Conservation (phyloP, 2,797 vertebrate genomes). For the Prunella strophiata region DNA sequence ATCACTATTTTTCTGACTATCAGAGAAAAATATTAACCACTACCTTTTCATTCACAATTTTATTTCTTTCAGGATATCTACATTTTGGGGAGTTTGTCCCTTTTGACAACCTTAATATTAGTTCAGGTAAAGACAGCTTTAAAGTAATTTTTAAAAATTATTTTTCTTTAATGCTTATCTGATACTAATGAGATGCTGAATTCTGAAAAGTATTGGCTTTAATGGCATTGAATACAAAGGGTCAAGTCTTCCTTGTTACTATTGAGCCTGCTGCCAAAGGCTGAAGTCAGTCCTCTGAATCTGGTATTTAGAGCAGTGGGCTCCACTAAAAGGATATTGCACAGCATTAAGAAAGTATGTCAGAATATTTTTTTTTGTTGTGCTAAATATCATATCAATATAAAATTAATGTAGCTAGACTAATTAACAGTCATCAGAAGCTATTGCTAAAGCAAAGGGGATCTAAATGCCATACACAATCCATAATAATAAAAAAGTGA, state of each 20-base stretch:
- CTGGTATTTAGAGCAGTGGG: background rate
- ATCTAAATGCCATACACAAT: constrained; percentile 22
- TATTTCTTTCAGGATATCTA: background rate
- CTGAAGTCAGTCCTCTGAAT: background rate
- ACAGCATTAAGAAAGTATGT: constrained; percentile 38
- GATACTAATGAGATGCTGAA: background rate
- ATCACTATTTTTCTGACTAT: background rate
- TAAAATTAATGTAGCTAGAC: constrained; percentile 45
- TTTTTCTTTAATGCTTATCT: background rate
- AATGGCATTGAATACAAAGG: background rate
- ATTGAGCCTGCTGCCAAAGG: background rate
- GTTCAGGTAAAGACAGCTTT: background rate
- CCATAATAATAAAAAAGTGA: constrained; percentile 1
- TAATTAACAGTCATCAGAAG: constrained; percentile 54
- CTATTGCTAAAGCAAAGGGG: constrained; percentile 37
- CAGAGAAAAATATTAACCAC: background rate
- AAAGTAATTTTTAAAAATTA: background rate
- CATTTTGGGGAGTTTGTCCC: background rate
- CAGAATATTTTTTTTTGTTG: background rate
- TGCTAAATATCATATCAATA: background rate
- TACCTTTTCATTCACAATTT: background rate
- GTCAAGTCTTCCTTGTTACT: background rate
- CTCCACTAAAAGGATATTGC: background rate
- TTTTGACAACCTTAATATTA: background rate
- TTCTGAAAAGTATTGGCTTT: background rate